Evolutionary conservation across 1,140 invertebrate species (phyloP).

Genomic region (Hyposmocoma kahamanoa): DNA sequence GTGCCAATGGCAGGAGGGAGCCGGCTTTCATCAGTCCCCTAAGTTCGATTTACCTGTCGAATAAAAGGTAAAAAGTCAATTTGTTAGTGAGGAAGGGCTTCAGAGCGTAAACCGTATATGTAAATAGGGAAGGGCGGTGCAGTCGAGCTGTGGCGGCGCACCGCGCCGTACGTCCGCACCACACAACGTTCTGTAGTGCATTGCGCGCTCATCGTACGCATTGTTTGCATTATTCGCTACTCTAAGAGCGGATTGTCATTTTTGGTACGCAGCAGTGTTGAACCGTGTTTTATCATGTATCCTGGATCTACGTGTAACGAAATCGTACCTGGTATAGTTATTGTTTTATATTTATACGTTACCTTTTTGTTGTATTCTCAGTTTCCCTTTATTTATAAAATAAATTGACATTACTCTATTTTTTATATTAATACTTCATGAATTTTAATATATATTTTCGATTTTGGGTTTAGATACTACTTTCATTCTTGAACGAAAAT

Average conservation of each 20-base stretch:
- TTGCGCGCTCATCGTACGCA: constrained; percentile 11
- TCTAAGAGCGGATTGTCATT: constrained; percentile 6
- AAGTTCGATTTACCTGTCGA: constrained; percentile 65
- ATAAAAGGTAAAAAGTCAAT: constrained; percentile 73
- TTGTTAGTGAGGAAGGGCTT: constrained; percentile 65
- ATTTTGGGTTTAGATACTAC: too few relatives aligned
- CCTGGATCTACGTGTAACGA: constrained; percentile 52
- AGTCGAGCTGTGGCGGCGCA: constrained; percentile 35
- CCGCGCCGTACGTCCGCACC: constrained; percentile 37
- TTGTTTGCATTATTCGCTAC: constrained; percentile 23
- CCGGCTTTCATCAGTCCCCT: constrained; percentile 54
- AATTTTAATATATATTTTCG: too few relatives aligned
- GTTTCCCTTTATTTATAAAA: too few relatives aligned
- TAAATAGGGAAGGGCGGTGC: constrained; percentile 69
- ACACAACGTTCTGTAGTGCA: not conserved
- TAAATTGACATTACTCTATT: too few relatives aligned
- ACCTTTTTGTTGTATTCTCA: too few relatives aligned
- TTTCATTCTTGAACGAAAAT: too few relatives aligned
- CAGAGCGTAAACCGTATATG: constrained; percentile 48
- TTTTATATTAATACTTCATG: too few relatives aligned
- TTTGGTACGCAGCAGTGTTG: constrained; percentile 20
- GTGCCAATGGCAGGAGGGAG: constrained; percentile 26
- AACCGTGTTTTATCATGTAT: constrained; percentile 52
- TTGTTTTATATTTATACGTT: too few relatives aligned
- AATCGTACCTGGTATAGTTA: constrained; percentile 44